Evolutionary conservation across 2,113 vertebrate genomes (phyloP), one percentile per base, ranked within the genome.

Genomic region (Hyaena hyaena): DNA sequence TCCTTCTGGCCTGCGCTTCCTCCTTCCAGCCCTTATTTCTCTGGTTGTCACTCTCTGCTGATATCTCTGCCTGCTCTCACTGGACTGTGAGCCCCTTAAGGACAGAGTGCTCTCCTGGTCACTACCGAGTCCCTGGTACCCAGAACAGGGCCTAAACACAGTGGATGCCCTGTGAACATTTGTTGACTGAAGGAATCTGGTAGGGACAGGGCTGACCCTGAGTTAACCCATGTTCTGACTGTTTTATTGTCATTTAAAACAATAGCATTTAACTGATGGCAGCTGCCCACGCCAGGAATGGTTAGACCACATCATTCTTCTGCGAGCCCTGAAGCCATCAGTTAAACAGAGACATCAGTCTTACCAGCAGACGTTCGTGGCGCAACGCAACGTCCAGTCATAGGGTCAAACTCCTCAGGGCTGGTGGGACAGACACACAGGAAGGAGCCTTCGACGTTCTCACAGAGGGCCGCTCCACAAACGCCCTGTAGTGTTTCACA

Each of bases 401-500:
- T 76, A 9, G 98, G 89, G 95, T 99, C 98, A 33, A 99, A 99
- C 96, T 99, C 99, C 15, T 99, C 98, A 2, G 98, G 98, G 10
- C 93, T 94, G 10, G 88, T 95, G 50, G 99, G 99, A 85, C 99
- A 99, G 84, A 99, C 99, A 65, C 99, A 99, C 80, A 99, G 98
- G 98, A 99, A 99, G 95, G 99, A 99, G 5, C 99, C 99, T 66
- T 99, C 99, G 0, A 99, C 98, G 7, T 99, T 99, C 96, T 99
- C 99, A 76, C 99, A 99, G 0, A 98, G 98, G 0, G 99, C 99
- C 0, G 98, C 93, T 3, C 99, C 99, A 26, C 99, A 99, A 68
- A 99, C 99, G 0, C 99, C 99, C 53, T 98, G 98, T 35, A 99
- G 98, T 0, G 98, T 99, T 93, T 98, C 99, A 94, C 99, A 99